Conservation (phyloP, 2,113 vertebrate species). For the Tupaia tana region DNA sequence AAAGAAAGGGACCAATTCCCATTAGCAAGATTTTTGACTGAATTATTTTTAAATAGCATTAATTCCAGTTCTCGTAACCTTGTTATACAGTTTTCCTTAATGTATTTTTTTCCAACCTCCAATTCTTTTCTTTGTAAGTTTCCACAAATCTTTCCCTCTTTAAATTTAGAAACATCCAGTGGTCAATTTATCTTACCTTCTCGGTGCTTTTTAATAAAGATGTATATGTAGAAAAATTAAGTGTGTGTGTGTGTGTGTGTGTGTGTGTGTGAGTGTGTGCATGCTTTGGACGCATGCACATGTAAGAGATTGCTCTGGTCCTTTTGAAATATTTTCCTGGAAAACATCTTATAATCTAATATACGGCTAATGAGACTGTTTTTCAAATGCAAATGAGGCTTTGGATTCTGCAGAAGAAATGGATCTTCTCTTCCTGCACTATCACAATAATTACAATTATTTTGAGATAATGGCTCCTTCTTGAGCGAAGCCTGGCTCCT, state of each 20-base stretch:
- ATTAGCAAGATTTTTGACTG: slow-evolving; percentile 41
- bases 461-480: slow-evolving; percentile 61
- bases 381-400: slow-evolving; percentile 69
- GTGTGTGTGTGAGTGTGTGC: neutral
- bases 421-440: slow-evolving; percentile 3
- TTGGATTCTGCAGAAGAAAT: slow-evolving; percentile 63
- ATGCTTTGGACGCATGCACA: neutral
- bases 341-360: slow-evolving; percentile 72
- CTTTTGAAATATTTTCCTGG: slow-evolving; percentile 64
- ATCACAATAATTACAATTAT: slow-evolving; percentile 60
- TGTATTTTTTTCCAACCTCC: neutral
- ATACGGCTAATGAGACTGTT: slow-evolving; percentile 66
- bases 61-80: slow-evolving; percentile 18
- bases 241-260: neutral
- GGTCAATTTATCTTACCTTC: slow-evolving; percentile 50
- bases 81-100: neutral
- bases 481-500: slow-evolving; percentile 73
- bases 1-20: slow-evolving; percentile 21
- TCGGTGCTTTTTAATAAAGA: slow-evolving; percentile 52
- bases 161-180: slow-evolving; percentile 11
- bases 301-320: slow-evolving; percentile 24
- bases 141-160: slow-evolving; percentile 7
- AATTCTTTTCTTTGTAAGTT: slow-evolving; percentile 15
- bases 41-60: slow-evolving; percentile 57
- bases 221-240: slow-evolving; percentile 15